Evolutionary conservation across 2,888 invertebrate species (phyloP).

Genomic region (Neoscelio sp.): DNA sequence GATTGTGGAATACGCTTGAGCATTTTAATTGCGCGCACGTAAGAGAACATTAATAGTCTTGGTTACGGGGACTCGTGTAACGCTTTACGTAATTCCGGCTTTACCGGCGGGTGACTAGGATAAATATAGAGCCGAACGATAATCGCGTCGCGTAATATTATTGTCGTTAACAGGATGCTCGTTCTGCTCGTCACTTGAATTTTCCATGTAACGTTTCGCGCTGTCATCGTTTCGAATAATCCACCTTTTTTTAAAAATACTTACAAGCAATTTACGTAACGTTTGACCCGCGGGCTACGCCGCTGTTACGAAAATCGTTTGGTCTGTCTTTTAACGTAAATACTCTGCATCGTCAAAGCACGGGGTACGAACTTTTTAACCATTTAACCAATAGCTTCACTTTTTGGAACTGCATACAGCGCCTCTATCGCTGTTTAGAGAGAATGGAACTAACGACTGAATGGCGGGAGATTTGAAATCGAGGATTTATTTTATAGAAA

Average conservation of each 20-base stretch:
- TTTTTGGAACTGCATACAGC: too few species aligned
- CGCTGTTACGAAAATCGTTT: neutral
- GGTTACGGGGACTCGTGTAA: slow-evolving; percentile 64
- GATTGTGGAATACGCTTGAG: slow-evolving; percentile 36
- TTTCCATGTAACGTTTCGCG: slow-evolving; percentile 63
- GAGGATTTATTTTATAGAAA: too few species aligned
- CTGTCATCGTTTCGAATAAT: slow-evolving; percentile 59
- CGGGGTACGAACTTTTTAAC: too few species aligned
- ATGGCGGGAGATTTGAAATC: too few species aligned
- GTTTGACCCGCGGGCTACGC: neutral
- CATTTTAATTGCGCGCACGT: slow-evolving; percentile 52
- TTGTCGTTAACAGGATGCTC: slow-evolving; percentile 67
- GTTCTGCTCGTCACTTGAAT: slow-evolving; percentile 64
- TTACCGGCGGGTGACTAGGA: slow-evolving; percentile 63
- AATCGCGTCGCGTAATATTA: slow-evolving; percentile 66
- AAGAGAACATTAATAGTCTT: slow-evolving; percentile 55
- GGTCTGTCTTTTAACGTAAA: neutral
- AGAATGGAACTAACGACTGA: too few species aligned
- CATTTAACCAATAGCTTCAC: too few species aligned
- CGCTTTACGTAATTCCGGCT: slow-evolving; percentile 68
- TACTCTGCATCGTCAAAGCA: too few species aligned
- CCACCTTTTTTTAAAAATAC: slow-evolving; percentile 11
- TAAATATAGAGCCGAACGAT: slow-evolving; percentile 65
- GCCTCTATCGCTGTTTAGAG: too few species aligned
- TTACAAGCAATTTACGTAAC: slow-evolving; percentile 17